These are phyloP conservation scores for Galerucella calmariensis DNA, from an alignment of 2,888 invertebrate species.

Conservation along the genomic window DNA sequence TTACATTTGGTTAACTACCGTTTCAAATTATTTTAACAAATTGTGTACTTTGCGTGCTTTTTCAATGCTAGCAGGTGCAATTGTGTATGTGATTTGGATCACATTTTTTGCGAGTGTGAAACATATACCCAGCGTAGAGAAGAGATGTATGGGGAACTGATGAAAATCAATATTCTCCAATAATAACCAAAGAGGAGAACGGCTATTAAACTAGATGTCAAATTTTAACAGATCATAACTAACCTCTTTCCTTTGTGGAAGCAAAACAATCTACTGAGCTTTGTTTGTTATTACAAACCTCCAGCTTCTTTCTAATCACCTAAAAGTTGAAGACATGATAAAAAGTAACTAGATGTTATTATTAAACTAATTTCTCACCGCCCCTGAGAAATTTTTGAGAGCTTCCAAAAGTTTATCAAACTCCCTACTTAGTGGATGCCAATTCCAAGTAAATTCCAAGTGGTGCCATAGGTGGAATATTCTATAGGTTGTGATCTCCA, in stretches of 20 bases:
- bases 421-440: conserved; percentile 25
- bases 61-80: too few relatives aligned
- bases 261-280: neutral
- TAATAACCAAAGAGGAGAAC: too few relatives aligned
- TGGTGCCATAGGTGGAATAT: conserved; percentile 35
- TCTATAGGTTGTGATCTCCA: conserved; percentile 32
- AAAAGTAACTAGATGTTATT: neutral
- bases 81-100: too few relatives aligned
- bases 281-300: conserved; percentile 15
- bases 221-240: neutral
- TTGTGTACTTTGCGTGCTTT: too few relatives aligned
- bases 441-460: conserved; percentile 31
- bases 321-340: conserved; percentile 5
- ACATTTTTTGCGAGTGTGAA: too few relatives aligned
- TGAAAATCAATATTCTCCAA: too few relatives aligned
- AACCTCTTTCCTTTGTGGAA: conserved; percentile 29
- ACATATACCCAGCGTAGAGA: too few relatives aligned
- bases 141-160: too few relatives aligned
- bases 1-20: too few relatives aligned
- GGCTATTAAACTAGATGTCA: too few relatives aligned
- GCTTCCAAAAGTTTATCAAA: neutral
- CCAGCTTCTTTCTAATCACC: conserved; percentile 33
- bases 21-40: too few relatives aligned
- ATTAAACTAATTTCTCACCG: conserved; percentile 24
- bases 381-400: conserved; percentile 19